Conservation (phyloP, 2,888 invertebrate species). For the Lycia hirtaria region DNA sequence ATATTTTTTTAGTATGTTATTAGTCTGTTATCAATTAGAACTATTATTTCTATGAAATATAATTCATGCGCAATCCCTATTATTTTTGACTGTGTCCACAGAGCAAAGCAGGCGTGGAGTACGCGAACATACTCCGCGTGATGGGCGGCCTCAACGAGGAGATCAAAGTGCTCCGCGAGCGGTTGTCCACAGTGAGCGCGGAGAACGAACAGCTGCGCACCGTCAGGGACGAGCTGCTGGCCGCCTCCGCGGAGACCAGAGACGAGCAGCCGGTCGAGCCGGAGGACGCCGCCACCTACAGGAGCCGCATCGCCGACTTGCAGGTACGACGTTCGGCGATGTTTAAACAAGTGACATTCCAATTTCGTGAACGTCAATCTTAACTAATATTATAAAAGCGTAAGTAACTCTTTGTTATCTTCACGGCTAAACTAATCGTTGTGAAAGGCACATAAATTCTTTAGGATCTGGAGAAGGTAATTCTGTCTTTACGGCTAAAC, state of each 20-base stretch:
- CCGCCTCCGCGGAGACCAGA: constrained; percentile 56
- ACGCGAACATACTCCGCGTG: constrained; percentile 77
- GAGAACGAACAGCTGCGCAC: constrained; percentile 71
- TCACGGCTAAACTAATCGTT: too few relatives aligned
- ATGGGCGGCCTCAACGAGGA: constrained; percentile 80
- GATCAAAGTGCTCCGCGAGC: constrained; percentile 72
- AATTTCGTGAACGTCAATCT: too few relatives aligned
- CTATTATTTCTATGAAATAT: too few relatives aligned
- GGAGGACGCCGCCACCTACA: constrained; percentile 60
- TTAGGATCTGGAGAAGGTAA: too few relatives aligned
- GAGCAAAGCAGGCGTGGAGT: constrained; percentile 72
- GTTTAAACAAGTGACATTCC: neutral
- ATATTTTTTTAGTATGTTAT: too few relatives aligned
- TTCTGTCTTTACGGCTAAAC: too few relatives aligned
- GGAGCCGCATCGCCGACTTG: constrained; percentile 66
- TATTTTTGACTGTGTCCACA: neutral
- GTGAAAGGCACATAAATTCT: too few relatives aligned
- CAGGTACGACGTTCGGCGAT: constrained; percentile 55
- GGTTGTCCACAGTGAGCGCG: constrained; percentile 53
- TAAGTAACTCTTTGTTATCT: too few relatives aligned
- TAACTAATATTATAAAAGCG: too few relatives aligned
- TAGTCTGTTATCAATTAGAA: too few relatives aligned
- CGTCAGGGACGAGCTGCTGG: constrained; percentile 74
- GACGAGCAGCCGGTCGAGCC: constrained; percentile 51
- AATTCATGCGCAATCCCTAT: too few relatives aligned